A percentile compares a stretch with the other conserved stretches of the same genome.
phyloP scores from a whole-genome alignment of 1,140 invertebrate genomes.

The Calycopis cecrops region DNA sequence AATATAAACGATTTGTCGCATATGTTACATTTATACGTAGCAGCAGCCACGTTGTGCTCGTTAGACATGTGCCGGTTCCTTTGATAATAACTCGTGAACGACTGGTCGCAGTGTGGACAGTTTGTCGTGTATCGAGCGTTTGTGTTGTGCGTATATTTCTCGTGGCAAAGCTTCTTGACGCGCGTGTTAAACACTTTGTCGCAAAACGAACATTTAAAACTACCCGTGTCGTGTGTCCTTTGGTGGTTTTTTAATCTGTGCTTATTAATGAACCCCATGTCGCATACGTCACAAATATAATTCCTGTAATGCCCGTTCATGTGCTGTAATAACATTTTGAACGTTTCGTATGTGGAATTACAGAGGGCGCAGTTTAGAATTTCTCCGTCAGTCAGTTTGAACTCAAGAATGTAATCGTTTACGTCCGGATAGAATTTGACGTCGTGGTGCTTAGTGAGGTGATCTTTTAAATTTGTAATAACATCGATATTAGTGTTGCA shows the following conservation, averaged over 20 bases:
- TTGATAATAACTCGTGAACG: constrained; percentile 57
- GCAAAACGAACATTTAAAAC: constrained; percentile 57
- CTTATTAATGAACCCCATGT: constrained; percentile 79
- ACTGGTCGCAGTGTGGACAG: constrained; percentile 52
- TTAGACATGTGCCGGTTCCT: constrained; percentile 56
- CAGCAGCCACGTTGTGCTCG: constrained; percentile 43
- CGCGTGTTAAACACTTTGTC: constrained; percentile 62
- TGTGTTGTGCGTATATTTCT: constrained; percentile 56
- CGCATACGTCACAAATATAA: constrained; percentile 87
- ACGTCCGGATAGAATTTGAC: constrained; percentile 50
- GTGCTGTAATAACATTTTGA: constrained; percentile 62
- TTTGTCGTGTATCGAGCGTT: constrained; percentile 49
- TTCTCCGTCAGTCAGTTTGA: constrained; percentile 45
- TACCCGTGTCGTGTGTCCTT: constrained; percentile 49
- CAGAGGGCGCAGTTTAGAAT: constrained; percentile 51
- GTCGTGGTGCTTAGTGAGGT: constrained; percentile 40
- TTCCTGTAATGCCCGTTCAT: constrained; percentile 67
- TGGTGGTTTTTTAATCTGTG: constrained; percentile 73
- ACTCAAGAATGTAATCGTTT: constrained; percentile 54
- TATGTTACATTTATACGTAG: constrained; percentile 56
- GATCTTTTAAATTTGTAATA: constrained; percentile 43
- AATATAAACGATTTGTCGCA: constrained; percentile 57
- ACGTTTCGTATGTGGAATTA: constrained; percentile 50
- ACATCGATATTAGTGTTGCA: constrained; percentile 34
- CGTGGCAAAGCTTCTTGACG: constrained; percentile 47